Evolutionary conservation across 1,140 invertebrate genomes (phyloP), one percentile per base, ranked within the genome.

Genomic region (Ectropis grisescens): DNA sequence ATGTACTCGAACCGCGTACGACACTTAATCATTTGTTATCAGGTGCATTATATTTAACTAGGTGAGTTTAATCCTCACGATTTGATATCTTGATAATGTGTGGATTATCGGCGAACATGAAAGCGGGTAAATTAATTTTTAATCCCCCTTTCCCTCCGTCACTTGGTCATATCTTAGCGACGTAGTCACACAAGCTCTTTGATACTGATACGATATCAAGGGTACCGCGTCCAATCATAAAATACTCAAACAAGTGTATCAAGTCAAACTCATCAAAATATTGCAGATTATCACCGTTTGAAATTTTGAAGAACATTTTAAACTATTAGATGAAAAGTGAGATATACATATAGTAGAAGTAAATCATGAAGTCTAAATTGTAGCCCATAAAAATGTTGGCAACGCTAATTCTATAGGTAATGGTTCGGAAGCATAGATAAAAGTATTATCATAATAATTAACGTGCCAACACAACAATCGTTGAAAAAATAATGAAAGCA

Each of bases 71-170:
- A 76, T 72, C 71, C 75, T 37, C 53, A 43, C 47, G 55, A 64
- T 66, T 68, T 76, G 67, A 76, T 76, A 75, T 64, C 65, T 62
- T 60, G 71, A 80, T 80, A 80, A 72, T 36, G 55, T 60, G 37
- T 27, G 69, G 74, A 74, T 79, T 76, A 79, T 60, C 71, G 75
- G 75, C 60, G 50, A 65, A 80, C 71, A 76, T 76, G 54, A 80
- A 80, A 80, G 75, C 51, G 56, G 53, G 43, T 66, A 74, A 79
- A 74, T 76, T 60, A 79, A 72, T 72, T 76, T 72, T 79, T 76
- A 76, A 76, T 76, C 71, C 65, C 37, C 47, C 59, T 70, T 66
- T 61, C 59, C 59, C 59, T 66, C 44, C 55, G 60, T 58, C 40
- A 57, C 55, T 59, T 42, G 47, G 45, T 37, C 52, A 29, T 78